A percentile compares a stretch with the other conserved stretches of the same genome.
These are phyloP conservation scores for Pangasius krempfi DNA, from an alignment of 2,797 vertebrate species.

Conservation along the genomic window DNA sequence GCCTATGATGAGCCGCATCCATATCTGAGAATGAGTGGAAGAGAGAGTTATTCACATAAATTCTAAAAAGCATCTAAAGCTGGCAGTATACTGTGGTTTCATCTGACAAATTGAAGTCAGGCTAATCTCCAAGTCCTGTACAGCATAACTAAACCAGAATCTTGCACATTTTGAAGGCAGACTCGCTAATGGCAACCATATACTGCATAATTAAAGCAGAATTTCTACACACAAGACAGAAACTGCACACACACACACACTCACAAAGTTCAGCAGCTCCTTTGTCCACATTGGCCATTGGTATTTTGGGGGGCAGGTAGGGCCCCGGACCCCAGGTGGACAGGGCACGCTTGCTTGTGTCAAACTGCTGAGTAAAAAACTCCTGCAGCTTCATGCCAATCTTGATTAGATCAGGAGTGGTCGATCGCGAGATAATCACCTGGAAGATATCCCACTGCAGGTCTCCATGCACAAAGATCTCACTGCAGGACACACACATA, in stretches of 20 bases:
- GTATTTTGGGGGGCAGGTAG: conserved; percentile 90
- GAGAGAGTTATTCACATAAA: background rate
- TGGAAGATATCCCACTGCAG: conserved; percentile 99
- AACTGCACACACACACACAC: conserved; percentile 48
- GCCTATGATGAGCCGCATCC: conserved; percentile 95
- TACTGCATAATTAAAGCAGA: background rate
- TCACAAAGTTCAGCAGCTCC: conserved; percentile 88
- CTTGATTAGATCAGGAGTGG: conserved; percentile 98
- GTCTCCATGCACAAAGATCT: conserved; percentile 97
- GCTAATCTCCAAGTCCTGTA: no score
- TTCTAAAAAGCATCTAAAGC: background rate
- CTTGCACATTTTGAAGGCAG: background rate
- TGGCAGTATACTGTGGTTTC: background rate
- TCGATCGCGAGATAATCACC: conserved; percentile 98
- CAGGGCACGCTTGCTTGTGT: conserved; percentile 96
- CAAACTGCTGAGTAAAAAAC: conserved; percentile 99
- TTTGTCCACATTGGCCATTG: conserved; percentile 85
- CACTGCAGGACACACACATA: conserved; percentile 71
- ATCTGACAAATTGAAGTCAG: background rate
- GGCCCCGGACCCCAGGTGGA: conserved; percentile 97
- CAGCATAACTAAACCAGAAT: background rate
- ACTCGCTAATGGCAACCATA: background rate
- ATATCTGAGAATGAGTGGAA: conserved; percentile 75
- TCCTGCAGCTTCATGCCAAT: conserved; percentile 99
- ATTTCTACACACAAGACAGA: background rate